phyloP scores from a whole-genome alignment of 2,113 vertebrate species.

The Micromys minutus region DNA sequence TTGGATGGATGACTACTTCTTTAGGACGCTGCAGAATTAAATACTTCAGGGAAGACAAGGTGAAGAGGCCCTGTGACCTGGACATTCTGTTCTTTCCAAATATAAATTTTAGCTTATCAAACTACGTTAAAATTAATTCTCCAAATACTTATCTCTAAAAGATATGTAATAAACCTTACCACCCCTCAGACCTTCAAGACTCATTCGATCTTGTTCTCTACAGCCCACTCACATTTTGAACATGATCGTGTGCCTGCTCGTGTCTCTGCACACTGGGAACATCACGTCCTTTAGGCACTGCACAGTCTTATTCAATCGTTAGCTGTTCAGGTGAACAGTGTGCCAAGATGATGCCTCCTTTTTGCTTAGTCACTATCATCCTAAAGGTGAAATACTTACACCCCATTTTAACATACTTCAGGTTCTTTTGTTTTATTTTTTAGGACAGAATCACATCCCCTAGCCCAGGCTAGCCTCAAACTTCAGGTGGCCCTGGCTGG shows the following conservation, averaged over 20 bases:
- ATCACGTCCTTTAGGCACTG: background rate
- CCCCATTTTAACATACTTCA: no score
- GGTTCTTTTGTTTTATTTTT: background rate
- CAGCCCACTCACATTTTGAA: background rate
- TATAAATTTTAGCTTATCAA: background rate
- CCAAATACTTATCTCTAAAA: background rate
- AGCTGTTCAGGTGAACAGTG: background rate
- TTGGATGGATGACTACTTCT: background rate
- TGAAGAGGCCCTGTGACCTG: no score
- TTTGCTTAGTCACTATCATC: background rate
- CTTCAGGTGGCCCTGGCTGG: background rate
- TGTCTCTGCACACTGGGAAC: background rate
- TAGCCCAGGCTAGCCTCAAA: background rate
- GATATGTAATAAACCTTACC: background rate
- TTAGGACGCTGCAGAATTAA: background rate
- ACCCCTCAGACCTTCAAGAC: background rate
- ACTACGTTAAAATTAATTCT: background rate
- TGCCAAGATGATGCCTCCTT: background rate
- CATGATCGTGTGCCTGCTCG: no score
- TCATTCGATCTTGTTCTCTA: background rate
- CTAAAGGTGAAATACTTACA: background rate
- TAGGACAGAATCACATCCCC: background rate
- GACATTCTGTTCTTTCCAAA: background rate
- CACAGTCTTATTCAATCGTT: background rate
- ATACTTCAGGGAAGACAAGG: background rate